Evolutionary conservation across 1,140 invertebrate genomes (phyloP), one percentile per base, ranked within the genome.

Genomic region (Centruroides sculpturatus): DNA sequence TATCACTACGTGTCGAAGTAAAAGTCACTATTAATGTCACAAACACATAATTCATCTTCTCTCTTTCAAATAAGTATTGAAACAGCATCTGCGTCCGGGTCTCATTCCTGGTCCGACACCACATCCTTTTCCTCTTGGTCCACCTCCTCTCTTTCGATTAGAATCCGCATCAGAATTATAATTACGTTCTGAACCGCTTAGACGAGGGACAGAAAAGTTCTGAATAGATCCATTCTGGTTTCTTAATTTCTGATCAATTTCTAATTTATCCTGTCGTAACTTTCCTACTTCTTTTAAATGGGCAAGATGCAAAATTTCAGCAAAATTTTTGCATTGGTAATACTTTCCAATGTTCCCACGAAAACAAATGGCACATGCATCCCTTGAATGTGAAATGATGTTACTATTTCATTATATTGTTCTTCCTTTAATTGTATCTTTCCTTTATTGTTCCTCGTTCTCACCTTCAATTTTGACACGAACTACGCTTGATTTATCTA

Each of bases 211-310:
- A 7, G 59, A 52, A 70, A 35, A 6, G 11, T n/a, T 48, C 35
- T n/a, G 36, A 55, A 67, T 34, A 68, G 78, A 73, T 66, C 82
- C 81, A 59, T 87, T 83, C 72, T 92, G 84, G 74, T 81, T 88
- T 71, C 88, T 81, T 69, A 97, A 75, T 76, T 96, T 88, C 75
- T 91, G 87, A 76, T 95, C 92, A 64, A 97, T 94, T 78, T 93
- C 89, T 73, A 86, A 74, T 80, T 95, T 95, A 74, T 94, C 89
- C 78, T 89, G 86, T 59, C 92, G 81, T 68, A 96, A 77, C 74
- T 89, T 85, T 75, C 95, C 92, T 62, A 95, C 90, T 80, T 95
- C 91, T 89, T 93, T 10, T 34, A 47, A n/a, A n/a, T n/a, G n/a
- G n/a, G n/a, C n/a, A n/a, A n/a, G n/a, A n/a, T n/a, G n/a, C n/a